phyloP scores from a whole-genome alignment of 2,888 invertebrate genomes.

The Heterodera filipjevi region DNA sequence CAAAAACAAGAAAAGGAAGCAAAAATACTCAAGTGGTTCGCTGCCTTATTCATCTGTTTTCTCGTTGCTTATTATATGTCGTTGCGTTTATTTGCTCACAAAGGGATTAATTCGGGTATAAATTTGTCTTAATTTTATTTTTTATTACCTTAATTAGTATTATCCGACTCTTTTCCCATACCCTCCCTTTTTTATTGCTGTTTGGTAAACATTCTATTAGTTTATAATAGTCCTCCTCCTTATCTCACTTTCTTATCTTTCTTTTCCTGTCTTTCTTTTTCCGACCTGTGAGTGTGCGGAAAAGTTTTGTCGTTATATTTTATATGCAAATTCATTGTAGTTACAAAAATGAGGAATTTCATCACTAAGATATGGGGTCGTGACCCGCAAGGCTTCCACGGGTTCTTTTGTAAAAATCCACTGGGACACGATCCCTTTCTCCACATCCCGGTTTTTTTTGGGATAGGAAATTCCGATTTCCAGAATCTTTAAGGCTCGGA shows the following conservation, averaged over 20 bases:
- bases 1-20: background rate
- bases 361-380: too few species aligned
- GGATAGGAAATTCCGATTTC: too few species aligned
- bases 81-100: background rate
- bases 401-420: too few species aligned
- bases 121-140: background rate
- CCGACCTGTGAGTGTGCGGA: background rate
- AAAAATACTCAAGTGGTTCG: background rate
- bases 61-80: background rate
- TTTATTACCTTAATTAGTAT: too few species aligned
- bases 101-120: background rate
- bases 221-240: background rate
- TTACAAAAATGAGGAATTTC: too few species aligned
- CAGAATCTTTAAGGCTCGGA: too few species aligned
- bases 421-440: too few species aligned
- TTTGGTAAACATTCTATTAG: background rate
- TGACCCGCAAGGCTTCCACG: too few species aligned
- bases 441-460: too few species aligned
- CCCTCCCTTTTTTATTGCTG: background rate
- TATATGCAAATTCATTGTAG: too few species aligned
- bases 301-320: too few species aligned
- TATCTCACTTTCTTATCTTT: slow-evolving; percentile 3
- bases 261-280: background rate
- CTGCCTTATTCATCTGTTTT: background rate
- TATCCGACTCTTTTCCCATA: too few species aligned